phyloP scores from a whole-genome alignment of 2,113 vertebrate species.

The Pygoscelis antarcticus region DNA sequence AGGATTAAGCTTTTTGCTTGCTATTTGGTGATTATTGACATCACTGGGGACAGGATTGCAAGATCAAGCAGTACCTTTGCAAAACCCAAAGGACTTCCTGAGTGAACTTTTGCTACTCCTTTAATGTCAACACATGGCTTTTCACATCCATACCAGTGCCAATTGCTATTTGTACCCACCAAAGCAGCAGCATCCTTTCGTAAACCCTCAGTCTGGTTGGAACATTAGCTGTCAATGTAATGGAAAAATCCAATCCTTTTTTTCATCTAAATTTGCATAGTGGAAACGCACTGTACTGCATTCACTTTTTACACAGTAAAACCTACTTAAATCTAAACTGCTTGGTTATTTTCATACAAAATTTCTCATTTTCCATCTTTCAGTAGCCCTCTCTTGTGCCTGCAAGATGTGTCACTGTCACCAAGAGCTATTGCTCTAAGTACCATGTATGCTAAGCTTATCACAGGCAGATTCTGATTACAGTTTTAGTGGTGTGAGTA shows the following conservation, averaged over 20 bases:
- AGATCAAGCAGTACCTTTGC: not conserved
- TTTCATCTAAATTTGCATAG: not conserved
- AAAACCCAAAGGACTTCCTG: not conserved
- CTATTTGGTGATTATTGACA: not conserved
- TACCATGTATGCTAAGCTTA: not conserved
- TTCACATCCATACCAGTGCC: not conserved
- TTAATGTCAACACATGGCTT: not conserved
- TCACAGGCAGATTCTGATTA: not conserved
- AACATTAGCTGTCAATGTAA: not conserved
- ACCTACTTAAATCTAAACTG: not conserved
- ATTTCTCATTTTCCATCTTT: not conserved
- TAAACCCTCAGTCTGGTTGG: not conserved
- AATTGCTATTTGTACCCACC: not conserved
- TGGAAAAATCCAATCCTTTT: not conserved
- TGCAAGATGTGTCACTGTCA: not conserved
- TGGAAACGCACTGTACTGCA: not conserved
- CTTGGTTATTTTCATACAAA: not conserved
- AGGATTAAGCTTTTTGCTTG: slow-evolving; percentile 17
- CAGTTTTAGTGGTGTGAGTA: not conserved
- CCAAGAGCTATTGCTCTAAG: not conserved
- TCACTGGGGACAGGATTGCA: not conserved
- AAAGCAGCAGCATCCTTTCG: not conserved
- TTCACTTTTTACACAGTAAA: not conserved
- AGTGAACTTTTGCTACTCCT: not conserved
- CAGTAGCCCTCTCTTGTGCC: not conserved